phyloP scores from a whole-genome alignment of 2,113 vertebrate genomes.

The Sterrhoptilus dennistouni region DNA sequence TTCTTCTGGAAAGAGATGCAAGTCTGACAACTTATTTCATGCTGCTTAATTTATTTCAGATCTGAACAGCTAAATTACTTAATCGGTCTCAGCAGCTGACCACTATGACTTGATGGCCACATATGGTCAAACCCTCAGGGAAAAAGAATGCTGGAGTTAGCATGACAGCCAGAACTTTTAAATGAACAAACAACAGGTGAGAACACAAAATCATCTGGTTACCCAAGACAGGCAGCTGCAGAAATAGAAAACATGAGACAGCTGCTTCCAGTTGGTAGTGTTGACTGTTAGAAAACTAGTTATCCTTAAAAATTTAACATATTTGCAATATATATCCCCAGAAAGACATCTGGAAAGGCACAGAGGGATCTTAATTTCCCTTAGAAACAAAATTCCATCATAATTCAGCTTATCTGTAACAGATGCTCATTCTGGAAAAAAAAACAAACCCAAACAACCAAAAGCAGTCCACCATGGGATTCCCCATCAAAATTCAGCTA shows the following conservation, averaged over 20 bases:
- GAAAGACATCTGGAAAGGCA: slow-evolving; percentile 11
- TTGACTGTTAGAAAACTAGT: not conserved
- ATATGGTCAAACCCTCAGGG: not conserved
- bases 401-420: slow-evolving; percentile 19
- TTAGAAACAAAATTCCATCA: not conserved
- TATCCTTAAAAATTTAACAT: not conserved
- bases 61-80: slow-evolving; percentile 26
- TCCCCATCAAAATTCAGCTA: not conserved
- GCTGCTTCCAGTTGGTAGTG: slow-evolving; percentile 1
- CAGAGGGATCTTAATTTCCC: not conserved
- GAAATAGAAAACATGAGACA: not conserved
- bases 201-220: slow-evolving; percentile 24
- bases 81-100: not conserved
- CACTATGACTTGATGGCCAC: slow-evolving; percentile 10
- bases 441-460: not conserved
- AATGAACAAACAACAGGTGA: slow-evolving; percentile 38
- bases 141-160: not conserved
- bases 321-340: not conserved
- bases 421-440: not conserved
- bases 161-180: not conserved
- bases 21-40: not conserved
- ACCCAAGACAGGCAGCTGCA: not conserved
- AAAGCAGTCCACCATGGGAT: not conserved
- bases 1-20: slow-evolving; percentile 11
- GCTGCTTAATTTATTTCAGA: slow-evolving; percentile 35